Conservation (phyloP, 2,888 invertebrate species). For the Criorhina ranunculi region DNA sequence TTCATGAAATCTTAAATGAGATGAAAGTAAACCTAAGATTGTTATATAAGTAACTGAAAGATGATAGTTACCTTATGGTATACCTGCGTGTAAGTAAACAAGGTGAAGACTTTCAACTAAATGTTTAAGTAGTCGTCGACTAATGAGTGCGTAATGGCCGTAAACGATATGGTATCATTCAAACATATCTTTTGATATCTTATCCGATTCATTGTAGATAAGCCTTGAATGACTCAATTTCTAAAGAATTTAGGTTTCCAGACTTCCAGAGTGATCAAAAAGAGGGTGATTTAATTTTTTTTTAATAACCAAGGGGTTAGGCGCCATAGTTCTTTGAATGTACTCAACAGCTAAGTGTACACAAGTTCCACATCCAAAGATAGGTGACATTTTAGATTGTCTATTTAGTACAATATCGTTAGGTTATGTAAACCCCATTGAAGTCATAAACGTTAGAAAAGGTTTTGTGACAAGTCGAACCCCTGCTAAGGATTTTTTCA, state of each 20-base stretch:
- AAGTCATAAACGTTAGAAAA: no score
- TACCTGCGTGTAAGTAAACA: background rate
- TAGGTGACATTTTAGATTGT: no score
- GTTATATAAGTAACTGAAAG: constrained; percentile 17
- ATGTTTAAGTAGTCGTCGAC: background rate
- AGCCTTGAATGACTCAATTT: background rate
- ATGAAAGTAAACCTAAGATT: constrained; percentile 40
- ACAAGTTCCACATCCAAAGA: no score
- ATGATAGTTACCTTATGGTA: background rate
- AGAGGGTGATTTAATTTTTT: no score
- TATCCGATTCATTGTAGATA: constrained; percentile 5
- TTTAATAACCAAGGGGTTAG: no score
- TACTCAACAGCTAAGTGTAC: no score
- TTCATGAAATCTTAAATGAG: constrained; percentile 9
- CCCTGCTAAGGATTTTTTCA: no score
- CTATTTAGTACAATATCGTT: no score
- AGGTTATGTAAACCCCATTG: no score
- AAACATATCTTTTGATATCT: constrained; percentile 1
- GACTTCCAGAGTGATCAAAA: no score
- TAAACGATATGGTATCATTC: background rate
- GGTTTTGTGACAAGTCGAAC: no score
- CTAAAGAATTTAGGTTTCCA: background rate
- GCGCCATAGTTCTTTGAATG: no score
- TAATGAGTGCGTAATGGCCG: background rate
- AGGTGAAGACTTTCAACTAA: background rate